A percentile compares a stretch with the other conserved stretches of the same genome.
These are phyloP conservation scores for Pandemis cinnamomeana DNA, from an alignment of 2,888 invertebrate genomes.

Conservation along the genomic window DNA sequence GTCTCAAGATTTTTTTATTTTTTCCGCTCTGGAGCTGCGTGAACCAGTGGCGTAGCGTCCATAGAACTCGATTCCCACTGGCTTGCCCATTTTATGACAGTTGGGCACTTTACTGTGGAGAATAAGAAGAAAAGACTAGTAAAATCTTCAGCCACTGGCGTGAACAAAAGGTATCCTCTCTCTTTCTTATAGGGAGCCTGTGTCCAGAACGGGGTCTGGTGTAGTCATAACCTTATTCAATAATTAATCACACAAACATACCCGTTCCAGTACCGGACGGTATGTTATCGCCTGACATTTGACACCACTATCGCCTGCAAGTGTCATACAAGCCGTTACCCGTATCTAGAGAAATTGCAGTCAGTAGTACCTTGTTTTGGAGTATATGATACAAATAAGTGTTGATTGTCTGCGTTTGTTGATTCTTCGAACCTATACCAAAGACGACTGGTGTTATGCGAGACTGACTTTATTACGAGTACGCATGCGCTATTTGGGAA, in stretches of 20 bases:
- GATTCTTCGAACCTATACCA: not conserved
- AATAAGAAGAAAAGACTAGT: too few species aligned
- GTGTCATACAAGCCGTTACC: conserved; percentile 72
- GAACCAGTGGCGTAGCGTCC: too few species aligned
- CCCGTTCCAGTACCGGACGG: not conserved
- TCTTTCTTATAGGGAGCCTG: too few species aligned
- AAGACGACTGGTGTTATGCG: conserved; percentile 36
- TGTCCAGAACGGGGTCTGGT: too few species aligned
- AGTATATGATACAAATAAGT: conserved; percentile 1
- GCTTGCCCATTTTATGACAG: too few species aligned
- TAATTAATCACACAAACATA: not conserved
- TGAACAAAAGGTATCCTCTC: too few species aligned
- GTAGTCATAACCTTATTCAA: not conserved
- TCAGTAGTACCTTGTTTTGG: conserved; percentile 38
- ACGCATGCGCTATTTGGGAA: conserved; percentile 34
- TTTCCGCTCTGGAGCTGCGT: too few species aligned
- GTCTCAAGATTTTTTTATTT: too few species aligned
- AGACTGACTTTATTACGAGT: conserved; percentile 25
- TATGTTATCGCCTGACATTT: conserved; percentile 50
- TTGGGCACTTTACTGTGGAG: too few species aligned
- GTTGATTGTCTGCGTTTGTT: not conserved
- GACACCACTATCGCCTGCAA: conserved; percentile 63
- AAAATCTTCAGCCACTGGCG: too few species aligned
- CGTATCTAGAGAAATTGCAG: conserved; percentile 56
- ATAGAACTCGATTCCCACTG: too few species aligned